Evolutionary conservation across 2,888 invertebrate species (phyloP).

Genomic region (Torymus aiolomorphi): DNA sequence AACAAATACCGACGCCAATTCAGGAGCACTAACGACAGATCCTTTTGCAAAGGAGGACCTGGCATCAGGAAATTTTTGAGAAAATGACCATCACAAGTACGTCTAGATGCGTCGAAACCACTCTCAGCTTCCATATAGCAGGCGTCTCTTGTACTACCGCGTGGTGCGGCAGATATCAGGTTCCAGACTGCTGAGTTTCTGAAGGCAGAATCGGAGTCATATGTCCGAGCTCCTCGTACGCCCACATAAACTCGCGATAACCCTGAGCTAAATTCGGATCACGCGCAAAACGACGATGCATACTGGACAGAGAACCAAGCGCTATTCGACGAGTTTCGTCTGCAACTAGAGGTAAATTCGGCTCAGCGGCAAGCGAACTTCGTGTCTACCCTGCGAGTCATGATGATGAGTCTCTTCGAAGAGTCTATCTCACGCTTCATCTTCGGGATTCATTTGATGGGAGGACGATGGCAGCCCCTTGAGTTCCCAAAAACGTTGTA

Average conservation of each 20-base stretch:
- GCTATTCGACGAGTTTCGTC: conserved; percentile 38
- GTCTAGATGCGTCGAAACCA: conserved; percentile 25
- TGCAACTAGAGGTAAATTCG: background rate
- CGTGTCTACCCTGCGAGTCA: background rate
- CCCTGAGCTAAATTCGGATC: background rate
- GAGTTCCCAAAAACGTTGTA: background rate
- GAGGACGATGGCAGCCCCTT: background rate
- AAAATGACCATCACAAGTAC: conserved; percentile 16
- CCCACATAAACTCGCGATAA: conserved; percentile 32
- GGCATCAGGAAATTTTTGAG: conserved; percentile 38
- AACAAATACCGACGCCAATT: conserved; percentile 43
- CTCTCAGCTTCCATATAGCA: background rate
- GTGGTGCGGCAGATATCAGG: conserved; percentile 50
- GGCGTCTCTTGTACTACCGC: conserved; percentile 22
- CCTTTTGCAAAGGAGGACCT: conserved; percentile 41
- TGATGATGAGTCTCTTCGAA: background rate
- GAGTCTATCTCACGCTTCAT: background rate
- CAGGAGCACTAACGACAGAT: conserved; percentile 28
- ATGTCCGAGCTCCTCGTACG: conserved; percentile 44
- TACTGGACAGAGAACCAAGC: background rate
- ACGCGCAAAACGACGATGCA: conserved; percentile 9
- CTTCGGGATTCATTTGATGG: background rate
- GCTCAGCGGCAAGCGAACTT: background rate
- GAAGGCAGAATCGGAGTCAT: conserved; percentile 13
- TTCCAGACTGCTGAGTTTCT: background rate